These are phyloP conservation scores for Bacillus rossius DNA, from an alignment of 1,140 invertebrate genomes.

Conservation along the genomic window DNA sequence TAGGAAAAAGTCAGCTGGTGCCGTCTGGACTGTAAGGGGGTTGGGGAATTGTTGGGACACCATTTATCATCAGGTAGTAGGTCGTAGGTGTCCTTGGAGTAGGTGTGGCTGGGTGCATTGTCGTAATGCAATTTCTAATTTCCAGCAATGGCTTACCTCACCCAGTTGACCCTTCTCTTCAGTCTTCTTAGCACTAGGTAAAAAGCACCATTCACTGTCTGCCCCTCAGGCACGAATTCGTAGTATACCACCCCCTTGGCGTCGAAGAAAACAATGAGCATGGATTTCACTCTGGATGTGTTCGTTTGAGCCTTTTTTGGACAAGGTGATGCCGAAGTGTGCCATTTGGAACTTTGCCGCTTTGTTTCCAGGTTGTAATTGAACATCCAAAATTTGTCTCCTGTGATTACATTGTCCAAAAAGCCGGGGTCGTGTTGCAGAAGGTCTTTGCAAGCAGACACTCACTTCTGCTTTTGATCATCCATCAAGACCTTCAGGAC, in stretches of 20 bases:
- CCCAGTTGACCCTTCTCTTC: slow-evolving; percentile 6
- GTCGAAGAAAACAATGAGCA: slow-evolving; percentile 13
- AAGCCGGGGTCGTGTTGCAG: too few species aligned
- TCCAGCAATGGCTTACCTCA: slow-evolving; percentile 2
- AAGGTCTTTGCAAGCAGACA: too few species aligned
- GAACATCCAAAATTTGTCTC: too few species aligned
- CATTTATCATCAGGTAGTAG: slow-evolving; percentile 8
- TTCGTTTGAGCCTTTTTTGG: neutral
- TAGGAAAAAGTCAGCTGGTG: slow-evolving; percentile 2
- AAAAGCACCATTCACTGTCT: slow-evolving; percentile 4
- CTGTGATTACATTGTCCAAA: too few species aligned
- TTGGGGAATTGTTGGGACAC: neutral
- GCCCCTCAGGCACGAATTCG: neutral
- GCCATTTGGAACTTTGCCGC: too few species aligned
- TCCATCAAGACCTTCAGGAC: too few species aligned
- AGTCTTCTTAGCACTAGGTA: slow-evolving; percentile 4
- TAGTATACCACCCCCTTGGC: neutral
- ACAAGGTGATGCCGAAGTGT: too few species aligned
- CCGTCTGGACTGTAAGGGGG: slow-evolving; percentile 2
- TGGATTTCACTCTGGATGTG: slow-evolving; percentile 7
- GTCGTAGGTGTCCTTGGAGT: slow-evolving; percentile 2
- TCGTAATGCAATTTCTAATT: slow-evolving; percentile 9
- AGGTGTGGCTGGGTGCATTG: slow-evolving; percentile 12
- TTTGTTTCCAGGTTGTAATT: too few species aligned
- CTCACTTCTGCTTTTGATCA: too few species aligned